A percentile compares a stretch with the other conserved stretches of the same genome.
phyloP scores from a whole-genome alignment of 1,140 invertebrate species.

The Steinernema feltiae region DNA sequence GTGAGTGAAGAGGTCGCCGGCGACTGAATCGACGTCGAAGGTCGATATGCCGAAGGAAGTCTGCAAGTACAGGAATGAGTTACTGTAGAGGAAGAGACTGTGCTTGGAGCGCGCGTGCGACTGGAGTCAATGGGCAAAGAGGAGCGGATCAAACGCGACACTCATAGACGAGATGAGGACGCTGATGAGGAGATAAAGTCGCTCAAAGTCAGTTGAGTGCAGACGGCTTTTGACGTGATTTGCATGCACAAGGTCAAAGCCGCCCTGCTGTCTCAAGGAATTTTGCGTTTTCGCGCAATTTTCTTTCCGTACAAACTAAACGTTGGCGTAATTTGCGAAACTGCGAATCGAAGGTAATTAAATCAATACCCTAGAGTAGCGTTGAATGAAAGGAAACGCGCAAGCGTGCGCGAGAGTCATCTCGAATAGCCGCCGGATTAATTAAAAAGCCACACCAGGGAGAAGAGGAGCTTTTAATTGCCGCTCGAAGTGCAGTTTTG shows the following conservation, averaged over 20 bases:
- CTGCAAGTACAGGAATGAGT: not conserved
- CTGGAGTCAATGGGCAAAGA: not conserved
- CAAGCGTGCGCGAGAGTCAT: not conserved
- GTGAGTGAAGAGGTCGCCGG: not conserved
- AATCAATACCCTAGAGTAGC: not conserved
- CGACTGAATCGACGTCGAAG: not conserved
- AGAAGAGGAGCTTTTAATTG: not conserved
- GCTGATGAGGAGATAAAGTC: not conserved
- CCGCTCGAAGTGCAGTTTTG: not conserved
- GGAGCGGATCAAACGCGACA: not conserved
- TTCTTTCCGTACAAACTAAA: too few relatives aligned
- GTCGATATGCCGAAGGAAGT: not conserved
- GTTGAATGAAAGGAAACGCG: not conserved
- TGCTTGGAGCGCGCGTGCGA: not conserved
- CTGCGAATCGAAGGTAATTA: not conserved
- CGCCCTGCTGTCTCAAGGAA: not conserved
- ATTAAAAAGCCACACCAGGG: not conserved
- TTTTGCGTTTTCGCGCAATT: too few relatives aligned
- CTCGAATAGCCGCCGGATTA: slow-evolving; percentile 8
- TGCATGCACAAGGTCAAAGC: not conserved
- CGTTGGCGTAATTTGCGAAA: too few relatives aligned
- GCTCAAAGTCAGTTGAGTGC: slow-evolving; percentile 12
- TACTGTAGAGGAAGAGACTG: not conserved
- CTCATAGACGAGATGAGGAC: not conserved
- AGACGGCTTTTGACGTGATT: slow-evolving; percentile 13